Base-by-base conservation (phyloP, 1,140 invertebrate genomes). In the Lepidurus couesii region DNA sequence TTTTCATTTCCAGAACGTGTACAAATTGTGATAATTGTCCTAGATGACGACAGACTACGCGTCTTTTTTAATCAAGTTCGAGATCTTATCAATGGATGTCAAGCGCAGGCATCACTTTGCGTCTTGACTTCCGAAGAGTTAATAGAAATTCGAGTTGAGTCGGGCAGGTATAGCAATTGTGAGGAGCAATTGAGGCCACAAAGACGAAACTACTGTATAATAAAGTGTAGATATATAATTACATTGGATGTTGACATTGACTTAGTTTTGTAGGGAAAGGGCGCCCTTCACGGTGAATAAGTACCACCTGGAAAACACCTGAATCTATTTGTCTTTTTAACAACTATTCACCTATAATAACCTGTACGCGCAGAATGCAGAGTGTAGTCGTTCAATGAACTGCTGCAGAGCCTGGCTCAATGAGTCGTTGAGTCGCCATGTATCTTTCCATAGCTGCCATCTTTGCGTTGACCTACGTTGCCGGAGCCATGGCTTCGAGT, bases 401-500 rank as follows among this genome's bases (percentile, higher is more conserved):
- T 11, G 53, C 1, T 7, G 16, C 21, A 65, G 53, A 65, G 53
- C 53, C 21, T 65, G 3, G 45, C 10, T 47, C 16, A 10, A 65
- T 65, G 16, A 65, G 16, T 21, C 34, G 7, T 16, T 21, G 53
- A 65, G 53, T 16, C 13, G 53, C 13, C 53, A 65, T 65, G 53
- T n/a, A 65, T 7, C 21, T 65, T 21, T n/a, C 21, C 21, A 1
- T 65, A 65, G 21, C 21, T 65, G 53, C n/a, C 13, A 26, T 42
- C n/a, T 21, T 44, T 7, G 74, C 13, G 43, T 16, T 42, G 26
- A 21, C 34, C 74, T 26, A 44, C 7, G 44, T 42, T 10, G 16
- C 16, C n/a, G 7, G 0, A 26, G 16, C 24, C 21, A 76, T 16
- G 74, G 26, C 65, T 78, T 78, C 24, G 77, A 53, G 13, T 78